Conservation (phyloP, 2,888 invertebrate genomes). For the Chrysolina americana region DNA sequence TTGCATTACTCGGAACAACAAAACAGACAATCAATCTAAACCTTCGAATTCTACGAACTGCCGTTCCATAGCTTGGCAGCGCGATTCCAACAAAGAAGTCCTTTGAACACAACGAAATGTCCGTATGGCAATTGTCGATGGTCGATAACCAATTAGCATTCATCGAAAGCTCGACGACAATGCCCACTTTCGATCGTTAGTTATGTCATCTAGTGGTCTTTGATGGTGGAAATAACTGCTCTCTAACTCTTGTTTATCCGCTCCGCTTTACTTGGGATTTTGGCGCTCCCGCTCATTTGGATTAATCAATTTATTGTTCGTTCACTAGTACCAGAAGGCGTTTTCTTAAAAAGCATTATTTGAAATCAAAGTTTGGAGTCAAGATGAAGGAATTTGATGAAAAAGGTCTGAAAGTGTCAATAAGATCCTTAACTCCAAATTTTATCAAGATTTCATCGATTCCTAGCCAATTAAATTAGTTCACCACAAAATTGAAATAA, state of each 20-base stretch:
- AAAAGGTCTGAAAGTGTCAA: too few relatives aligned
- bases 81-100: neutral
- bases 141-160: constrained; percentile 60
- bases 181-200: constrained; percentile 44
- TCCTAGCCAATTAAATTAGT: too few relatives aligned
- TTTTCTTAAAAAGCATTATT: neutral
- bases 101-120: constrained; percentile 25
- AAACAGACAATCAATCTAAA: neutral
- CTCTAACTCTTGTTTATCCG: constrained; percentile 22
- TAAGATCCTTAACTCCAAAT: too few relatives aligned
- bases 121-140: constrained; percentile 34
- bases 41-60: neutral
- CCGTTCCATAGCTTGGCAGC: neutral
- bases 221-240: constrained; percentile 25
- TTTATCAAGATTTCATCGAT: too few relatives aligned
- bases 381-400: neutral
- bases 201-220: constrained; percentile 23
- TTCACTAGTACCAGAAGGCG: neutral
- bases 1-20: neutral
- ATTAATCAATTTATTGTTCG: constrained; percentile 19
- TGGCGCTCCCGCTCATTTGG: constrained; percentile 12
- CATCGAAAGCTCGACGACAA: constrained; percentile 56
- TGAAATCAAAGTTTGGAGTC: neutral
- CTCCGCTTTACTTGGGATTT: constrained; percentile 20
- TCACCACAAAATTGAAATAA: too few relatives aligned